Evolutionary conservation across 2,113 vertebrate species (phyloP), one percentile per base, ranked within the genome.

Genomic region (Prionailurus bengalensis): DNA sequence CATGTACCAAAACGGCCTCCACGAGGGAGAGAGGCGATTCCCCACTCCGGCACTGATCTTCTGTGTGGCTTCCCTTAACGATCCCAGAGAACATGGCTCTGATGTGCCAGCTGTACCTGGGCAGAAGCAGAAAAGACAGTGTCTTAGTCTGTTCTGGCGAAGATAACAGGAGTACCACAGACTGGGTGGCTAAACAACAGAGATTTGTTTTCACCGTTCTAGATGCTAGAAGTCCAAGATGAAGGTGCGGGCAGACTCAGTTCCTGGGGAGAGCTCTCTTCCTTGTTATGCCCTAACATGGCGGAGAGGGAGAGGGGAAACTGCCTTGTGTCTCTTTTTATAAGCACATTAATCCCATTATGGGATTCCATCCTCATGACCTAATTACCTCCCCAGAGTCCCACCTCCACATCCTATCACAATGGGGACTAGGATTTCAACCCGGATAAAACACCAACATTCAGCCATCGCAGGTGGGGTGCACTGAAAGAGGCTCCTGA

Each of bases 21-120:
- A 36, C 17, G 1, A 7, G n/a, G 29, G 39, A 63, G 13, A 48
- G 16, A 74, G 25, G 55, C 88, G 25, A 0, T 66, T 68, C 33
- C 31, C 45, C 53, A 55, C 5, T 29, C 81, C 31, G 33, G 66
- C 7, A 9, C 4, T 58, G 17, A 39, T n/a, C 11, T 13, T 23
- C 65, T 13, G 6, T 3, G 42, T 81, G 81, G 23, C 36, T 3
- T 81, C 16, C 45, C 33, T 58, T 66, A 61, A 48, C 17, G 23
- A 33, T 23, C 29, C 19, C 17, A 74, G 17, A 39, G 45, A 74
- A 74, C 31, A 27, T 5, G 58, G 45, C 2, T 23, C 45, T 23
- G 31, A 27, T 10, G 31, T 3, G 2, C 36, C n/a, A 15, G 5
- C 61, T 39, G 6, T 11, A 21, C 25, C 0, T 7, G 7, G 39